Base-by-base conservation (phyloP, 2,888 invertebrate species). In the Archips crataeganus region DNA sequence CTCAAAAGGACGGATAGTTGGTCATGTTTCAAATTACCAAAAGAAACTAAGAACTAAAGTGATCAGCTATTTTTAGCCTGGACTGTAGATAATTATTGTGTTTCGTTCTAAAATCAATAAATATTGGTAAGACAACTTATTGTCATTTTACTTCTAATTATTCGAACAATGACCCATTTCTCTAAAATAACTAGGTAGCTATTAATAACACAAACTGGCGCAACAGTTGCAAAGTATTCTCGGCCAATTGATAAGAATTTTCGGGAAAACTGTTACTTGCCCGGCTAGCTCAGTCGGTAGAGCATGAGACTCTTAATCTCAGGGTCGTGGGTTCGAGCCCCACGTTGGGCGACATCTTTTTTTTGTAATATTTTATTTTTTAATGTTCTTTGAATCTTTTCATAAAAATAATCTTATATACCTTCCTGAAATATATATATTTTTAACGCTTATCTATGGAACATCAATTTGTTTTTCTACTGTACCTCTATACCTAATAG, bases 311-410 rank as follows among this genome's bases (percentile, higher is more conserved):
- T 95, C 95, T 95, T 95, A 95, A 95, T 95, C 95, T 95, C 95
- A 95, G 95, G 95, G 95, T 95, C 95, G 95, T 95, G 95, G 95
- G 95, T 95, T 95, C 95, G 95, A 95, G 95, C 95, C 95, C 95
- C 95, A 95, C 95, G 95, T 95, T 95, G 95, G 95, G 95, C 95
- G 94, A 78, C 45, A 71, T 78, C 78, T 84, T 86, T 88, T 84
- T 47, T 61, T 9, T n/a, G n/a, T n/a, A n/a, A 6, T n/a, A 10
- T 13, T 47, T 13, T 32, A 6, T 4, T 39, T 6, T 6, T 39
- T 39, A 39, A 45, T 45, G 10, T 45, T 45, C 11, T 8, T 9
- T 39, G 6, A 6, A 39, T 39, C 4, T 39, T 39, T 39, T 39
- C 6, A 39, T 39, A 39, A 39, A 39, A 39, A 39, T 4, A 39